Evolutionary conservation across 2,113 vertebrate genomes (phyloP).

Genomic region (Rhipidura dahli): DNA sequence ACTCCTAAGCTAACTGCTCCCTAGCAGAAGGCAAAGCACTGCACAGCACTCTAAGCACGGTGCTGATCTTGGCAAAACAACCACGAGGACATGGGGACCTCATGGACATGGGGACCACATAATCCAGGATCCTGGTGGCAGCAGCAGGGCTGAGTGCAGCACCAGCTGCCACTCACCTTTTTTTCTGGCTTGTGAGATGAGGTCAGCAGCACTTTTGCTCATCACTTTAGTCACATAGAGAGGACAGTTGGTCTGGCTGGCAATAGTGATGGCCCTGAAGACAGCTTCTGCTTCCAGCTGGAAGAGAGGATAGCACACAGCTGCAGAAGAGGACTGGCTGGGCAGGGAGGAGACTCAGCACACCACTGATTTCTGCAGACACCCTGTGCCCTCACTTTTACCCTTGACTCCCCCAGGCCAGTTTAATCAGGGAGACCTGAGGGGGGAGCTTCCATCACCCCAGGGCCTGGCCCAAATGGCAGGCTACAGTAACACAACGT

Average conservation of each 20-base stretch:
- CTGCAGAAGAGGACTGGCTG: background rate
- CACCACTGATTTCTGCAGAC: background rate
- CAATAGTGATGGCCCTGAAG: conserved; percentile 94
- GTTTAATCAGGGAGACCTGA: background rate
- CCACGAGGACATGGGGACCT: background rate
- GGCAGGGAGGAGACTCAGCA: background rate
- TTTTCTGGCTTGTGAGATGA: conserved; percentile 96
- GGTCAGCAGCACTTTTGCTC: conserved; percentile 97
- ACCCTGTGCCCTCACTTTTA: background rate
- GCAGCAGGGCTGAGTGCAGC: too few relatives aligned
- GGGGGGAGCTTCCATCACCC: accelerated
- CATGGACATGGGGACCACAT: background rate
- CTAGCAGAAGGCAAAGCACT: background rate
- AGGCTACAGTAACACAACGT: background rate
- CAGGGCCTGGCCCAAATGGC: accelerated
- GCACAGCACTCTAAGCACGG: background rate
- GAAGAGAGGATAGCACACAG: background rate
- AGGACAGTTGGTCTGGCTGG: conserved; percentile 97
- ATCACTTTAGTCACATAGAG: conserved; percentile 97
- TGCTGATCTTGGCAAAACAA: background rate
- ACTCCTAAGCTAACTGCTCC: background rate
- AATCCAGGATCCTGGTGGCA: background rate
- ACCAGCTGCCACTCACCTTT: conserved; percentile 78
- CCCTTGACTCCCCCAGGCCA: background rate
- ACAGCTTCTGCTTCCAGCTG: conserved; percentile 98